Conservation (phyloP, 92 coral and sea anemone species). For the Heliopora coerulea region DNA sequence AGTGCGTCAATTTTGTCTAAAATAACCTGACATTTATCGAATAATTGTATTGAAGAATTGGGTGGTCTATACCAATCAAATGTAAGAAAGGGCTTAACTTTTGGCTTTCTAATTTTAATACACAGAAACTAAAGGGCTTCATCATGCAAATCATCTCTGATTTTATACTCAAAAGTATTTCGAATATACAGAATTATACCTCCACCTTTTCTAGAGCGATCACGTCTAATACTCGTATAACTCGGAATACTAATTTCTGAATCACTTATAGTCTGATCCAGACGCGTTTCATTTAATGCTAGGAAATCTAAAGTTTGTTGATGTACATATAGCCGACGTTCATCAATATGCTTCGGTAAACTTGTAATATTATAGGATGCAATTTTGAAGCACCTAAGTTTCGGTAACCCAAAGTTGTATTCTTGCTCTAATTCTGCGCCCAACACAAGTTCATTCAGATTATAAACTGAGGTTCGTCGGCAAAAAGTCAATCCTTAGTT, state of each 20-base stretch:
- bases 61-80: conserved; percentile 48
- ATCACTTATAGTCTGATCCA: conserved; percentile 1
- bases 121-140: conserved; percentile 42
- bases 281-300: conserved; percentile 8
- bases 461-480: background rate
- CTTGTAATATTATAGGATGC: conserved; percentile 28
- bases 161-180: conserved; percentile 30
- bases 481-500: background rate
- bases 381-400: conserved; percentile 32
- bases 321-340: background rate
- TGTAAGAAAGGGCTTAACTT: conserved; percentile 45
- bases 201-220: conserved; percentile 48
- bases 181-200: conserved; percentile 43
- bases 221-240: too few species aligned
- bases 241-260: background rate
- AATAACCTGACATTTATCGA: conserved; percentile 7
- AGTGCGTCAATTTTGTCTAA: conserved; percentile 17
- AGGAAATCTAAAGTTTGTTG: conserved; percentile 1
- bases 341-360: conserved; percentile 25
- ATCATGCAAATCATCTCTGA: conserved; percentile 33
- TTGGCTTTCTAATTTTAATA: conserved; percentile 38
- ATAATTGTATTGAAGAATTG: conserved; percentile 27
- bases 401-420: conserved; percentile 2
- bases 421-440: background rate
- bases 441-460: background rate